A percentile compares a stretch with the other conserved stretches of the same genome.
Conservation (phyloP, 2,888 invertebrate species). For the Andrena minutula region DNA sequence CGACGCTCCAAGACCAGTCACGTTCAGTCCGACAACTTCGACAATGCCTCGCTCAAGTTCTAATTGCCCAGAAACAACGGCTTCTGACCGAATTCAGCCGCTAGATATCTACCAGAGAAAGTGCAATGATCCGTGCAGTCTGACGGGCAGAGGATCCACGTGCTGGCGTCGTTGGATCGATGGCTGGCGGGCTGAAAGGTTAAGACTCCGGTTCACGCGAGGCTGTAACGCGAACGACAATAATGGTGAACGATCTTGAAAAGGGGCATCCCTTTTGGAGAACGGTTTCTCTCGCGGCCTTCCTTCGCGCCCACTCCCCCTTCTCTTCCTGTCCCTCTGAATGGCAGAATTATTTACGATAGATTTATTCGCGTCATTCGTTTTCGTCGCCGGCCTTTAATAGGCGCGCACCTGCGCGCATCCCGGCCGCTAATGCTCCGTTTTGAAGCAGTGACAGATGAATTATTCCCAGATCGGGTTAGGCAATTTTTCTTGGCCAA, state of each 20-base stretch:
- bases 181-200: conserved; percentile 21
- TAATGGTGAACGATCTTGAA: conserved; percentile 36
- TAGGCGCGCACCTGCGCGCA: conserved; percentile 51
- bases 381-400: conserved; percentile 47
- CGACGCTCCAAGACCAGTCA: conserved; percentile 12
- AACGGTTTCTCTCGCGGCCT: not conserved
- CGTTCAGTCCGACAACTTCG: conserved; percentile 4
- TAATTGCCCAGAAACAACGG: conserved; percentile 2
- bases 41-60: conserved; percentile 14
- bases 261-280: conserved; percentile 9
- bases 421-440: conserved; percentile 27
- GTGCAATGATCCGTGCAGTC: not conserved
- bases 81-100: not conserved
- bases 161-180: conserved; percentile 14
- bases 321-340: no score
- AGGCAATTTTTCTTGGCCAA: conserved; percentile 51
- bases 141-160: not conserved
- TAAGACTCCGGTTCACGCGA: not conserved
- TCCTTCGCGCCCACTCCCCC: not conserved
- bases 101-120: conserved; percentile 5
- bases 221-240: conserved; percentile 22
- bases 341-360: conserved; percentile 43
- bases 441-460: conserved; percentile 53
- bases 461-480: conserved; percentile 60
- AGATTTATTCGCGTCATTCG: conserved; percentile 50